phyloP scores from a whole-genome alignment of 2,888 invertebrate genomes.

The Podabrus alpinus region DNA sequence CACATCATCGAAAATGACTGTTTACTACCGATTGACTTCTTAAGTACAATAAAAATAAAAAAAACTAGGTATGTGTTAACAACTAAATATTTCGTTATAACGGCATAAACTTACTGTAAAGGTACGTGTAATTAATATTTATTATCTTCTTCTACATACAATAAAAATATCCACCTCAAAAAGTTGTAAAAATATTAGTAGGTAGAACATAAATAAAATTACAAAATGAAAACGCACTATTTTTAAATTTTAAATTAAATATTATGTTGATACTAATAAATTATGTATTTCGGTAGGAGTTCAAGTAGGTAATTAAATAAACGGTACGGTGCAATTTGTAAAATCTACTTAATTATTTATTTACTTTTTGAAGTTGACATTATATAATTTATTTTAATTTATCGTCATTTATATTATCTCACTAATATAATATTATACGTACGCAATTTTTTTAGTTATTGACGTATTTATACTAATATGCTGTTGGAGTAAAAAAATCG shows the following conservation, averaged over 20 bases:
- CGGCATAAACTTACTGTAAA: neutral
- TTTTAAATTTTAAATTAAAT: neutral
- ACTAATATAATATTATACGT: neutral
- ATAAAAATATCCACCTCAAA: neutral
- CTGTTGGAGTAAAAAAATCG: neutral
- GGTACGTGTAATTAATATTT: neutral
- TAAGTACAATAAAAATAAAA: neutral
- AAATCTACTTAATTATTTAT: neutral
- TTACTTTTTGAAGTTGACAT: no score
- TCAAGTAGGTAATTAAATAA: no score
- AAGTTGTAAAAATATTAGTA: neutral
- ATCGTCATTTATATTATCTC: neutral
- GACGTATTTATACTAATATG: neutral
- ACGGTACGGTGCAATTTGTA: neutral
- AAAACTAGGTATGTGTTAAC: neutral
- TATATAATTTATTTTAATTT: neutral
- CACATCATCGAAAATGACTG: neutral
- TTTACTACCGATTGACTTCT: neutral
- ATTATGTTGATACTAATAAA: no score
- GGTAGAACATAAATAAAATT: neutral
- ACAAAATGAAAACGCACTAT: neutral
- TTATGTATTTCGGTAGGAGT: no score
- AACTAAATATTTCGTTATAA: neutral
- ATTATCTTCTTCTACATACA: neutral
- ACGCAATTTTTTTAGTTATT: neutral